These are phyloP conservation scores for Cherax quadricarinatus DNA, from an alignment of 1,140 invertebrate genomes.

Conservation along the genomic window DNA sequence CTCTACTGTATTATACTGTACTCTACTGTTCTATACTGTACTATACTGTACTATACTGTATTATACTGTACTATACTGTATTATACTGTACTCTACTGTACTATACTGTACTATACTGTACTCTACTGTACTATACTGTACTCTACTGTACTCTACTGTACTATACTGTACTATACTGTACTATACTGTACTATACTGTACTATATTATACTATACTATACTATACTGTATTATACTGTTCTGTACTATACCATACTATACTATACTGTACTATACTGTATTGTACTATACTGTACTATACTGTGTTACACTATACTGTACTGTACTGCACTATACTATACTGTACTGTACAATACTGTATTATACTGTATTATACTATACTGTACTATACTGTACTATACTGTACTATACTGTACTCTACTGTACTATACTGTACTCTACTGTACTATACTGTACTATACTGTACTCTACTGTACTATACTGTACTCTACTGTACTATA, in stretches of 20 bases:
- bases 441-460: conserved; percentile 74
- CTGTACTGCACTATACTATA: conserved; percentile 48
- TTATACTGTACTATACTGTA: background rate
- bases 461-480: conserved; percentile 74
- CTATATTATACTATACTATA: background rate
- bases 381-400: no score
- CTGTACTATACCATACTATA: background rate
- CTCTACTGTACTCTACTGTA: background rate
- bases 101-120: background rate
- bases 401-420: conserved; percentile 74
- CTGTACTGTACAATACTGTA: conserved; percentile 37
- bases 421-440: conserved; percentile 73
- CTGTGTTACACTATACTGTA: background rate
- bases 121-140: background rate
- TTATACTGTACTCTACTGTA: background rate
- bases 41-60: background rate
- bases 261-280: background rate
- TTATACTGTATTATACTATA: conserved; percentile 34
- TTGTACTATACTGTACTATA: background rate
- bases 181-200: background rate
- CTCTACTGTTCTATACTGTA: background rate
- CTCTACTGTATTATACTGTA: no score
- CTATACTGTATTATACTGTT: background rate
- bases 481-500: conserved; percentile 74
- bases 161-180: conserved; percentile 1